Conservation (phyloP, 2,888 invertebrate genomes). For the Girardia tigrina region DNA sequence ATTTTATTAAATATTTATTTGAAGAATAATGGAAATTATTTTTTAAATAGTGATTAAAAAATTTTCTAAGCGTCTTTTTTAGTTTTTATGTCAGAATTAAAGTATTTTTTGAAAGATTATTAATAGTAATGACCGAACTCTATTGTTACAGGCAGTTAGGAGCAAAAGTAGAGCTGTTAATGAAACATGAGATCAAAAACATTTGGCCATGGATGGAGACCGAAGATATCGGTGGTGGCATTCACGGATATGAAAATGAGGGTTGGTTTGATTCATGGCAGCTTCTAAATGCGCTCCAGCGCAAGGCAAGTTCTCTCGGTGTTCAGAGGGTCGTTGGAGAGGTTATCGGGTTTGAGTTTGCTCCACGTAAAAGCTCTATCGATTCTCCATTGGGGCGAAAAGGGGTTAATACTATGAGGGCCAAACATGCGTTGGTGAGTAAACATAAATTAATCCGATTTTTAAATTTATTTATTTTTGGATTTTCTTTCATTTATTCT, state of each 20-base stretch:
- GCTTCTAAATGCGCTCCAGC: conserved; percentile 62
- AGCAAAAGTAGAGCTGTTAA: conserved; percentile 64
- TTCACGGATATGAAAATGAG: conserved; percentile 69
- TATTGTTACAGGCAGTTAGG: conserved; percentile 56
- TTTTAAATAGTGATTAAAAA: no score
- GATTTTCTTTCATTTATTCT: no score
- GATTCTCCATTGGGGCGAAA: background rate
- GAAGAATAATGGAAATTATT: no score
- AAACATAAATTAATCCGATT: no score
- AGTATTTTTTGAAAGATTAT: no score
- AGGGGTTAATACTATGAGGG: background rate
- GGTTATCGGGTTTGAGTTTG: conserved; percentile 59
- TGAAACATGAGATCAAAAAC: conserved; percentile 58
- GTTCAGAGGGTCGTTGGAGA: conserved; percentile 65
- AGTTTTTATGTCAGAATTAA: no score
- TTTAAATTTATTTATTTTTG: no score
- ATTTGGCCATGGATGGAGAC: conserved; percentile 82
- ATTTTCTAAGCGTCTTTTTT: no score
- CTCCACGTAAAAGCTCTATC: no score
- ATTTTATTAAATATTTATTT: no score
- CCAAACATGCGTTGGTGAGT: conserved; percentile 31
- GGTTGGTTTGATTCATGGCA: conserved; percentile 86
- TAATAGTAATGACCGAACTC: background rate
- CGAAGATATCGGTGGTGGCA: conserved; percentile 65
- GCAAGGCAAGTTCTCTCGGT: conserved; percentile 63